Base-by-base conservation (phyloP, 1,140 invertebrate species). In the Radopholus similis region DNA sequence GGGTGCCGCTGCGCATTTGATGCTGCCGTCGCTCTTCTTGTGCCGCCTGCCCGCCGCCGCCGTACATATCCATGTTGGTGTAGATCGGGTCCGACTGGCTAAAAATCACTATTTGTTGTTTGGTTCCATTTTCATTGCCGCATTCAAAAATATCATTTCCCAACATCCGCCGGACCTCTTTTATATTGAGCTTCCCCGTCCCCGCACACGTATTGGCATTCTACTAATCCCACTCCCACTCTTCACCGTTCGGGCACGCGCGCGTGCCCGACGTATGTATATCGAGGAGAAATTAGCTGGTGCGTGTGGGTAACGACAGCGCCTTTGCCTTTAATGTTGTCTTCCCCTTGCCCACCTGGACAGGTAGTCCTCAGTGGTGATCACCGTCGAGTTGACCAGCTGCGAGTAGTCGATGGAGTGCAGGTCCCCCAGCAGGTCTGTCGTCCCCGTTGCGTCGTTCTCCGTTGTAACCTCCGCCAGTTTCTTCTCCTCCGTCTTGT, bases 361-460 rank as follows among this genome's bases (percentile, higher is more conserved):
- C 32, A 66, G 58, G 37, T 74, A 72, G 32, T 72, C 71, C 21
- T 72, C 71, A 11, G 71, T 72, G 15, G 54, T 72, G 18, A 72
- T 72, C 15, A 55, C 54, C 5, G 56, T 35, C 5, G 67, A 56
- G 28, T 70, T 71, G 28, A 70, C 51, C 38, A 72, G 30, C 40
- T 73, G 64, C 21, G 71, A 74, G 30, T 59, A 47, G 18, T 72
- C 71, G 42, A 72, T 72, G 23, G 37, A 62, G 38, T 72, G 66
- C n/a, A 72, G 40, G 38, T 72, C 71, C 26, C 68, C 71, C 34
- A 64, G 15, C 28, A 47, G 28, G 26, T 55, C 49, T 18, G 8
- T 34, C 40, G 42, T 62, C 59, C 30, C 40, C 28, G 49, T 62
- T 21, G 30, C 30, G 40, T 34, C 4, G 37, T 60, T 60, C 44